Conservation (phyloP, 2,113 vertebrate species). For the Orycteropus afer region DNA sequence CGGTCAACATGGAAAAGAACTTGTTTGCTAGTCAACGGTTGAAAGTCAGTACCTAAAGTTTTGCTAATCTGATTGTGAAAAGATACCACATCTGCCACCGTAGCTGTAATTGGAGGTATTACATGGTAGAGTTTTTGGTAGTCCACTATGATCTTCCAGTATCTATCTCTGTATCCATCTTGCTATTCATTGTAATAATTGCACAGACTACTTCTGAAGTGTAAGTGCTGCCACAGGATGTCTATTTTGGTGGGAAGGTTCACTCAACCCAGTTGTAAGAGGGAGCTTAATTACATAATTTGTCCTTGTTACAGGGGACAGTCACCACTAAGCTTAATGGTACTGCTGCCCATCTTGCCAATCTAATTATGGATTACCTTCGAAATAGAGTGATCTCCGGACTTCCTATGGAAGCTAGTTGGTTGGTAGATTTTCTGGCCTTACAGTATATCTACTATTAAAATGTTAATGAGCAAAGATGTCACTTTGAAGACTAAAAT, state of each 20-base stretch:
- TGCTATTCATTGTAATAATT: neutral
- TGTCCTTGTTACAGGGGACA: neutral
- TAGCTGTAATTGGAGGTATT: neutral
- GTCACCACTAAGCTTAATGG: neutral
- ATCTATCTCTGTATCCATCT: neutral
- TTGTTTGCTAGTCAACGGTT: neutral
- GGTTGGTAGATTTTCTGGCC: neutral
- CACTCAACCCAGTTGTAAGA: neutral
- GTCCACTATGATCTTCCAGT: neutral
- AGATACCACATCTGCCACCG: neutral
- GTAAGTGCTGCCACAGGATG: neutral
- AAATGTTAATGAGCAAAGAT: no score
- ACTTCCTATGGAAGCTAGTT: neutral
- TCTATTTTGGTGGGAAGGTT: neutral
- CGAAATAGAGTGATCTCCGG: neutral
- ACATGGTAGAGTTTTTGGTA: neutral
- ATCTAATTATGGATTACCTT: neutral
- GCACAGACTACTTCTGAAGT: neutral
- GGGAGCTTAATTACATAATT: neutral
- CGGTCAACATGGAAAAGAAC: no score
- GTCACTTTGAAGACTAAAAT: no score
- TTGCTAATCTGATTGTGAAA: neutral
- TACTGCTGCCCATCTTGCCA: neutral
- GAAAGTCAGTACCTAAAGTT: neutral
- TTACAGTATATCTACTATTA: neutral